Percentiles rank a stretch among this genome's conserved stretches.
Conservation (phyloP, 1,140 invertebrate genomes). For the Dolichoris vasculosae region DNA sequence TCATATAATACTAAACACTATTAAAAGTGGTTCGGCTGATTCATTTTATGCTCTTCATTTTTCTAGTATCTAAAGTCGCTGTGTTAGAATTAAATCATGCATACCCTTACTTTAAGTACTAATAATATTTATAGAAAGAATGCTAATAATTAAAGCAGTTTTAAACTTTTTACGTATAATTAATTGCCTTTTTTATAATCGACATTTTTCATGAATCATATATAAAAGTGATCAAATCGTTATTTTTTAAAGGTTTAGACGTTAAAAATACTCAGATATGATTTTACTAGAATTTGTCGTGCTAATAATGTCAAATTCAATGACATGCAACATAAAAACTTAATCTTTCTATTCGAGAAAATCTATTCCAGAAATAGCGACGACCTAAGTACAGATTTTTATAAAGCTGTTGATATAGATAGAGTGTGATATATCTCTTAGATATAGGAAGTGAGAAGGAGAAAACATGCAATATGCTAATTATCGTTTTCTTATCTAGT, state of each 20-base stretch:
- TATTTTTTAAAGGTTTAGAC: background rate
- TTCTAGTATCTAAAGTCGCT: background rate
- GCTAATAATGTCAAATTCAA: background rate
- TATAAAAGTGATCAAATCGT: too few species aligned
- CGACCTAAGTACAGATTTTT: background rate
- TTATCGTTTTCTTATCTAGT: conserved; percentile 68
- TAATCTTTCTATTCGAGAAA: background rate
- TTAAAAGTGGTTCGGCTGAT: background rate
- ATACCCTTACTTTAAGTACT: background rate
- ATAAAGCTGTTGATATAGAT: background rate
- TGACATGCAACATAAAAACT: background rate
- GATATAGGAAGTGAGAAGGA: background rate
- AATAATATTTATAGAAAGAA: background rate
- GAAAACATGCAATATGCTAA: conserved; percentile 65
- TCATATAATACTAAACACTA: background rate
- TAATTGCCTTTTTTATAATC: background rate
- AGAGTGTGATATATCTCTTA: background rate
- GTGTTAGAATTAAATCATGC: background rate
- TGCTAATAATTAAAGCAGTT: background rate
- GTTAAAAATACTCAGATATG: background rate
- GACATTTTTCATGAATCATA: too few species aligned
- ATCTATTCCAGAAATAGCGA: background rate
- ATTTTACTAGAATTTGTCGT: background rate
- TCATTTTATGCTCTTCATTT: background rate
- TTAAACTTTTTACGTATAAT: background rate